phyloP scores from a whole-genome alignment of 2,888 invertebrate genomes.

The Ptilodon capucinus region DNA sequence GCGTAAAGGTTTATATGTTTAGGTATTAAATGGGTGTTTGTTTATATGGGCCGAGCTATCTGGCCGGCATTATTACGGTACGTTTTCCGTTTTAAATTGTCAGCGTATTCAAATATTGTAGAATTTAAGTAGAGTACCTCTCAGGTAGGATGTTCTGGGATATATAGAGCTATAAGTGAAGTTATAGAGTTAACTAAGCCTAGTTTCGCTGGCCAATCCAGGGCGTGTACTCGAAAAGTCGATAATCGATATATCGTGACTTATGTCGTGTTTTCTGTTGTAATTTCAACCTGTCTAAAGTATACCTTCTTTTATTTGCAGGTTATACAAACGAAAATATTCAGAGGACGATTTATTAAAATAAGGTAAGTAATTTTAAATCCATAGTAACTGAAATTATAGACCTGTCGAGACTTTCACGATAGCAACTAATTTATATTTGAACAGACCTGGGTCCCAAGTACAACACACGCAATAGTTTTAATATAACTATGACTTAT shows the following conservation, averaged over 20 bases:
- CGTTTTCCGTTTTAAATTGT: neutral
- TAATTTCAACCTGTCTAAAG: neutral
- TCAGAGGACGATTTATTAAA: conserved; percentile 30
- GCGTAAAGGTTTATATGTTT: conserved; percentile 1
- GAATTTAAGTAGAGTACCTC: neutral
- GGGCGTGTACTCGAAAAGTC: too few species aligned
- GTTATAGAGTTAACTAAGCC: too few species aligned
- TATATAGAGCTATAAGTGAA: neutral
- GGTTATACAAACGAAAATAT: conserved; percentile 33
- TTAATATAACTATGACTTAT: too few species aligned
- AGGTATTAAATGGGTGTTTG: neutral
- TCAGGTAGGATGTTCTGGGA: neutral
- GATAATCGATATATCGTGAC: too few species aligned
- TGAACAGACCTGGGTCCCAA: too few species aligned
- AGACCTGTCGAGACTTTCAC: too few species aligned
- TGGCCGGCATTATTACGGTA: neutral
- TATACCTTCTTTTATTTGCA: conserved; percentile 25
- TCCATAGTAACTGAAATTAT: neutral
- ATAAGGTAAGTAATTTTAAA: conserved; percentile 35
- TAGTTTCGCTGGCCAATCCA: too few species aligned
- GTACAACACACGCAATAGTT: too few species aligned
- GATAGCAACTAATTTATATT: too few species aligned
- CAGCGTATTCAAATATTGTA: neutral
- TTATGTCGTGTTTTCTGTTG: too few species aligned
- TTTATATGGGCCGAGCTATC: neutral